Base-by-base conservation (phyloP, 2,113 vertebrate species). In the Zosterops pallidus region DNA sequence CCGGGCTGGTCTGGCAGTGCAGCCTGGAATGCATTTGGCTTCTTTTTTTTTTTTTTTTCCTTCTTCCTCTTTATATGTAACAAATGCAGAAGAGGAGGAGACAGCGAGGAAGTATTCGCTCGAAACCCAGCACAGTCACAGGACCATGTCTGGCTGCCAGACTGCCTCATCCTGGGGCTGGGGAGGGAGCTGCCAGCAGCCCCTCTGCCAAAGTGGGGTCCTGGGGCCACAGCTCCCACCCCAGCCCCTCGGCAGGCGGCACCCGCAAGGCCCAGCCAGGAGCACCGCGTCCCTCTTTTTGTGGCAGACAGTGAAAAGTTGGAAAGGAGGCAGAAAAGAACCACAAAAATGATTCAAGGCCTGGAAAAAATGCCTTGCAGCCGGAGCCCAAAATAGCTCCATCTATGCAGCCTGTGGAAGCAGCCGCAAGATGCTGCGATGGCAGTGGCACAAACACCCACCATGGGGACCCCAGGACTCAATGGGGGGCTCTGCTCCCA, bases 271-370 rank as follows among this genome's bases (percentile, higher is more conserved):
- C 52, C 4, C 3, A 13, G 69, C 52, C 3, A 5, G 64, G 22
- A 89, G 77, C 77, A 35, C 42, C 2, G 4, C 0, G 11, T 42
- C 83, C 59, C 77, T 55, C 55, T 70, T 56, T 35, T 29, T 3
- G 1, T 3, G 3, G 60, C 0, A 2, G 74, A 79, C 3, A 23
- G 49, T 11, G 83, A 94, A 89, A 92, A 89, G 60, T 65, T 95
- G 89, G 89, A 91, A 91, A 57, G 81, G 70, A 95, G 91, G 95
- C 91, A 82, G 78, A 95, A 92, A 95, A 92, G 89, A 96, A 95
- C 96, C 94, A 95, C 95, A 97, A 96, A 96, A 97, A 95, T 95
- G 62, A 97, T 94, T 91, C 94, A 82, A 89, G 94, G 94, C 95
- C 94, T 95, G 95, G 94, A 97, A 97, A 97, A 95, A 92, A 97